Base-by-base conservation (phyloP, 1,140 invertebrate species). In the Drosophila sulfurigaster region DNA sequence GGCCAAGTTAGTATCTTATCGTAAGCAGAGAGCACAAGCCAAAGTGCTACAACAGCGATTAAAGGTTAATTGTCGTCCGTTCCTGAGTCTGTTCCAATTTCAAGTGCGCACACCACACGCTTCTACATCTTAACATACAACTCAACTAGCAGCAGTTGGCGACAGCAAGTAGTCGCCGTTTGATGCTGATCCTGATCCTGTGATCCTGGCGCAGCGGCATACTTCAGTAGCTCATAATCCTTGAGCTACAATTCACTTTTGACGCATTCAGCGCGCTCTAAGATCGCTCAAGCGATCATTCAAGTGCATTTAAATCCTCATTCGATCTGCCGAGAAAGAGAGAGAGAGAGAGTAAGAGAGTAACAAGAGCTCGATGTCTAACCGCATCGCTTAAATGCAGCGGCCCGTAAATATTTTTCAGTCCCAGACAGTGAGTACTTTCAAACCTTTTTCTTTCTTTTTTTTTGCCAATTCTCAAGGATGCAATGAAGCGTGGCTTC, bases 231-330 rank as follows among this genome's bases (percentile, higher is more conserved):
- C 70, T 13, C 25, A 46, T 89, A 88, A 89, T 89, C 83, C 81
- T 65, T 45, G 62, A 78, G 80, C 83, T 81, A 73, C 81, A 89
- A 88, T 89, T 89, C 85, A 88, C 83, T 89, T 88, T 88, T 88
- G 78, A 88, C 83, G 83, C 85, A 88, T 87, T 79, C 73, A 28
- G 28, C 38, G 43, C 56, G 51, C 58, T 51, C n/a, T 2, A 45
- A 51, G 46, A 64, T 64, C 73, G 52, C 28, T 78, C 63, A 72
- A 80, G 80, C 72, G 77, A 65, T 88, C 78, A 81, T 73, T 88
- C 64, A 83, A 88, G 83, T 83, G 85, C 85, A 89, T 88, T 83
- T 89, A 81, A 83, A 89, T 83, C 79, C 82, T 64, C 66, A 41
- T 77, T 73, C 20, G 20, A 25, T 25, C 20, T 25, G 20, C 20